Conservation (phyloP, 1,140 invertebrate species). For the Marisa cornuarietis region DNA sequence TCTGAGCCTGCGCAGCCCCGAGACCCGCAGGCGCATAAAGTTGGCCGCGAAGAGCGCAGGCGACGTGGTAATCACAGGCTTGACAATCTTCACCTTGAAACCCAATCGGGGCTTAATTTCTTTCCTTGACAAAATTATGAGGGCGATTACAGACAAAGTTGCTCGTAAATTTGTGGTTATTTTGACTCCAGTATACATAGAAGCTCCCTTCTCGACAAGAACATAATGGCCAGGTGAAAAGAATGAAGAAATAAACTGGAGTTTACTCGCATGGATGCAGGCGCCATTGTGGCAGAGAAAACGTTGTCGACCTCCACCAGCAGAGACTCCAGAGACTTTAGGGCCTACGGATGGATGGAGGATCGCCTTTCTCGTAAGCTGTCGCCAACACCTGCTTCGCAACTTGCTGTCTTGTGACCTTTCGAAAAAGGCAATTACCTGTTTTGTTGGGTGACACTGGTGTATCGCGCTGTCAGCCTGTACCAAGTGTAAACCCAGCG, state of each 20-base stretch:
- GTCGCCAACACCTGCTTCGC: neutral
- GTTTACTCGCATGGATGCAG: slow-evolving; percentile 2
- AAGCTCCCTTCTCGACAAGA: neutral
- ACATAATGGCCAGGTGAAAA: neutral
- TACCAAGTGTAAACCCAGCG: too few species aligned
- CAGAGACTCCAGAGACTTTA: neutral
- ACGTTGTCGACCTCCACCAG: neutral
- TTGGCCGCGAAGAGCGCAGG: slow-evolving; percentile 3
- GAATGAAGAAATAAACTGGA: neutral
- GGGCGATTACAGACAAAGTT: slow-evolving; percentile 22
- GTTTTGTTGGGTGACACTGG: too few species aligned
- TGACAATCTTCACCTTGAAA: slow-evolving; percentile 29
- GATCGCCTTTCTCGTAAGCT: slow-evolving; percentile 2
- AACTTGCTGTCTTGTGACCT: neutral
- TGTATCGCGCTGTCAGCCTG: too few species aligned
- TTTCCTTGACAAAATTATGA: slow-evolving; percentile 26
- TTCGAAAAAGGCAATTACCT: too few species aligned
- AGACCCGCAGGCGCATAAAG: slow-evolving; percentile 8
- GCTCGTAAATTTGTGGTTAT: slow-evolving; percentile 15
- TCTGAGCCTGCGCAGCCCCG: neutral
- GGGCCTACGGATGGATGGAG: neutral
- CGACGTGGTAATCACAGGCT: slow-evolving; percentile 22
- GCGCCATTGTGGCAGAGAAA: neutral
- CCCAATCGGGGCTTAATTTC: slow-evolving; percentile 19
- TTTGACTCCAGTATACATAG: neutral